Evolutionary conservation across 2,888 invertebrate species (phyloP), one percentile per base, ranked within the genome.

Genomic region (Drosophila glabriapex): DNA sequence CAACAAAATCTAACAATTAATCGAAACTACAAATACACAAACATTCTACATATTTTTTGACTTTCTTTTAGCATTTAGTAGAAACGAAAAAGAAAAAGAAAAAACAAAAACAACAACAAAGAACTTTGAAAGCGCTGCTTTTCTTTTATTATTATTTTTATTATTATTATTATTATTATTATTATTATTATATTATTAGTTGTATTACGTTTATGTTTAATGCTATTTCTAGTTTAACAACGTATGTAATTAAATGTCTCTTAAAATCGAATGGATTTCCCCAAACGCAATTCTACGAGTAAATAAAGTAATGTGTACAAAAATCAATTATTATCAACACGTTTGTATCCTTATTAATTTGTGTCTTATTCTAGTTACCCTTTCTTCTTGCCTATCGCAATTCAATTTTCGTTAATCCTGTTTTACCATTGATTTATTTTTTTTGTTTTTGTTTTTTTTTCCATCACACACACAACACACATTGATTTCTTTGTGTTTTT

Each of bases 191-290:
- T 78, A 76, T 66, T 59, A 63, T 73, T 76, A 76, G 78, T 76
- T 69, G 78, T 78, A 80, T 80, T 82, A 86, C 71, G 80, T 80
- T 82, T 82, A 89, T 89, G 76, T 84, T 87, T 82, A 84, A 80
- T 75, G 63, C 68, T 81, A 72, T 68, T 66, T 82, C 61, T 85
- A 88, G 76, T 77, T 73, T 82, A 85, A 80, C 68, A 56, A 62
- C 46, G 68, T 79, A 72, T 76, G 76, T 80, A 80, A 73, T 73
- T 76, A 69, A 49, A 67, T 76, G 72, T 76, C 79, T 79, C 76
- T 69, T 59, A 65, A 79, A 76, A 72, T 64, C 69, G 72, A 75
- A 68, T 70, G 53, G 55, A 68, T 31, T 66, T 62, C 70, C 50
- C 37, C 59, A 62, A 58, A 62, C 46, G 68, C 53, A 68, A 62